Evolutionary conservation across 2,888 invertebrate genomes (phyloP).

Genomic region (Trissolcus brochymenae): DNA sequence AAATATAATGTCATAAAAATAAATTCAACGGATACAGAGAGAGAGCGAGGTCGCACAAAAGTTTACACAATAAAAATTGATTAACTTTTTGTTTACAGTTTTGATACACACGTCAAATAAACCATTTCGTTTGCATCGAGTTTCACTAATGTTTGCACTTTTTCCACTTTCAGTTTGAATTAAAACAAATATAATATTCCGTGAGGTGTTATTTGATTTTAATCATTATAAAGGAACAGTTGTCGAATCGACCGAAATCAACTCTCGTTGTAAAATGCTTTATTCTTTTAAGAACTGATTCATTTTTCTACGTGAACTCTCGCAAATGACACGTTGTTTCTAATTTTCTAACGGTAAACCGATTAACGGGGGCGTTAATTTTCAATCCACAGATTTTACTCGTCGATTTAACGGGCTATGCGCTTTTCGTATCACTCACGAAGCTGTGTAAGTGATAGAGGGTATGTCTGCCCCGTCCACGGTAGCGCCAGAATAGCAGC

Average conservation of each 20-base stretch:
- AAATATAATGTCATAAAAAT: constrained; percentile 29
- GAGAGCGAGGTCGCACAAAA: constrained; percentile 27
- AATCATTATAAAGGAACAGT: background rate
- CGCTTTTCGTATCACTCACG: constrained; percentile 58
- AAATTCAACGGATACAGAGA: constrained; percentile 6
- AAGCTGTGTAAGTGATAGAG: constrained; percentile 58
- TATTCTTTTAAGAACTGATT: constrained; percentile 5
- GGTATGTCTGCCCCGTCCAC: constrained; percentile 48
- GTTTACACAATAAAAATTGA: constrained; percentile 43
- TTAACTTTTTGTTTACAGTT: constrained; percentile 48
- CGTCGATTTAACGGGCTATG: constrained; percentile 56
- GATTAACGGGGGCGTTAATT: constrained; percentile 55
- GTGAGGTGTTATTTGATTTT: constrained; percentile 21
- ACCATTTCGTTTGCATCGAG: constrained; percentile 28
- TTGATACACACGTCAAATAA: constrained; percentile 30
- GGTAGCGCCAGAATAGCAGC: constrained; percentile 59
- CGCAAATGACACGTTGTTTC: constrained; percentile 40
- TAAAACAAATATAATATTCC: constrained; percentile 6
- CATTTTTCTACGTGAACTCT: constrained; percentile 12
- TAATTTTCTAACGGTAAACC: constrained; percentile 56
- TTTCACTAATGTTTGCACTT: constrained; percentile 28
- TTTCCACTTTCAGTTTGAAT: constrained; percentile 7
- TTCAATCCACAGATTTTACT: constrained; percentile 57
- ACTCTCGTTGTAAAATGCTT: no score
- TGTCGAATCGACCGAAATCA: no score